Evolutionary conservation across 2,888 invertebrate species (phyloP).

Genomic region (Drosophila setosimentum): DNA sequence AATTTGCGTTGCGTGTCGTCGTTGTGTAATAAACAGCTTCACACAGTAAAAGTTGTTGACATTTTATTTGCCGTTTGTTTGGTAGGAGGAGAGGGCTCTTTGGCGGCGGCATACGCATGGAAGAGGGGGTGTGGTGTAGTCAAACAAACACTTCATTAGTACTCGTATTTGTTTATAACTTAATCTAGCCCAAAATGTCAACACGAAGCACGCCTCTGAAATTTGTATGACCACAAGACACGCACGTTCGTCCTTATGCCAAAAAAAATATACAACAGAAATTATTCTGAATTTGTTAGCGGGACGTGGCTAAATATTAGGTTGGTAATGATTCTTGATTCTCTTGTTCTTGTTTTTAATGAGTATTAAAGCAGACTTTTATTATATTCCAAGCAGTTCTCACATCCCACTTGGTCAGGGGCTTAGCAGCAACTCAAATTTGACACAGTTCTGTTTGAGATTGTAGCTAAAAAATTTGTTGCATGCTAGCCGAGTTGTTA

Average conservation of each 20-base stretch:
- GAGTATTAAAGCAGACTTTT: slow-evolving; percentile 27
- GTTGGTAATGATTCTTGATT: slow-evolving; percentile 20
- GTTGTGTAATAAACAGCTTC: slow-evolving; percentile 70
- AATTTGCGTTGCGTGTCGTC: slow-evolving; percentile 72
- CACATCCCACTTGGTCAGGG: no score
- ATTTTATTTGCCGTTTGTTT: slow-evolving; percentile 42
- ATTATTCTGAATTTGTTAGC: slow-evolving; percentile 5
- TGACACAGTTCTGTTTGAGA: background rate
- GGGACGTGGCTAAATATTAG: background rate
- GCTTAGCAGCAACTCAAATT: background rate
- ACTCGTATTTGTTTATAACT: slow-evolving; percentile 78
- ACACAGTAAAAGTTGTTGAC: slow-evolving; percentile 79
- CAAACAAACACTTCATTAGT: slow-evolving; percentile 79
- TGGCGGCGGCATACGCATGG: background rate
- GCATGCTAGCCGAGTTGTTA: background rate
- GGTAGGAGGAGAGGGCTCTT: background rate
- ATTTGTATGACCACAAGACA: slow-evolving; percentile 66
- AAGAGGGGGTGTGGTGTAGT: slow-evolving; percentile 29
- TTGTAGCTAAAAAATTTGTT: background rate
- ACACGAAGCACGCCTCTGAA: slow-evolving; percentile 55
- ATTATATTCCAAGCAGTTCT: no score
- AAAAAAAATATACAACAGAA: slow-evolving; percentile 23
- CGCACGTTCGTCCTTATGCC: slow-evolving; percentile 49
- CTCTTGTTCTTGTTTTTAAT: slow-evolving; percentile 13
- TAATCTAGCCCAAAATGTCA: slow-evolving; percentile 75